Conservation (phyloP, 2,888 invertebrate species). For the Aphodius sticticus region DNA sequence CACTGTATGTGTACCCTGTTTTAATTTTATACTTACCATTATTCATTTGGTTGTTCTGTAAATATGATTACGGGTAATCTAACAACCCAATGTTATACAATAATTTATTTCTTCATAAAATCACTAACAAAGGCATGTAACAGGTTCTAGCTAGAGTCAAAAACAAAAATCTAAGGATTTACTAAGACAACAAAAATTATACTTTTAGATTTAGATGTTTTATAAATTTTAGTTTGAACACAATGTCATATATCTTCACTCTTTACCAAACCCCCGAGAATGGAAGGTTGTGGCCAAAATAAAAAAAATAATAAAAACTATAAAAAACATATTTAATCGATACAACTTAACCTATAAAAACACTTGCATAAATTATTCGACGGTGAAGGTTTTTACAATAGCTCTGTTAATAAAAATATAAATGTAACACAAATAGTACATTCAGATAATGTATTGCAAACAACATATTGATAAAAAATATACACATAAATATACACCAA, state of each 20-base stretch:
- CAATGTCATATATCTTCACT: constrained; percentile 4
- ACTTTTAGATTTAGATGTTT: neutral
- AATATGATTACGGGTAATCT: neutral
- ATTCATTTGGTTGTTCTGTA: neutral
- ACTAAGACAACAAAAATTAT: neutral
- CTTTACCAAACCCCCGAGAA: neutral
- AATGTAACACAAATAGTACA: neutral
- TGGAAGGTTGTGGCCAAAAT: neutral
- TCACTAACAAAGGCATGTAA: neutral
- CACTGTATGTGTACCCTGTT: no score
- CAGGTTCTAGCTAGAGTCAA: constrained; percentile 4
- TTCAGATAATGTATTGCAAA: constrained; percentile 4
- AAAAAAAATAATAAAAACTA: neutral
- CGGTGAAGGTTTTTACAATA: neutral
- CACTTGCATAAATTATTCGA: constrained; percentile 4
- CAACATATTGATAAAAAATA: constrained; percentile 9
- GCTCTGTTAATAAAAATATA: constrained; percentile 4
- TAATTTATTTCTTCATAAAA: neutral
- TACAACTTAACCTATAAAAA: neutral
- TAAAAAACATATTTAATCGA: neutral
- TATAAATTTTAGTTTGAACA: neutral
- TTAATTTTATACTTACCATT: neutral
- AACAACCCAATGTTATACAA: neutral
- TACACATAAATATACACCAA: constrained; percentile 25
- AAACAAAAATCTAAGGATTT: neutral